Evolutionary conservation across 2,888 invertebrate genomes (phyloP), one percentile per base, ranked within the genome.

Genomic region (Spodoptera exigua): DNA sequence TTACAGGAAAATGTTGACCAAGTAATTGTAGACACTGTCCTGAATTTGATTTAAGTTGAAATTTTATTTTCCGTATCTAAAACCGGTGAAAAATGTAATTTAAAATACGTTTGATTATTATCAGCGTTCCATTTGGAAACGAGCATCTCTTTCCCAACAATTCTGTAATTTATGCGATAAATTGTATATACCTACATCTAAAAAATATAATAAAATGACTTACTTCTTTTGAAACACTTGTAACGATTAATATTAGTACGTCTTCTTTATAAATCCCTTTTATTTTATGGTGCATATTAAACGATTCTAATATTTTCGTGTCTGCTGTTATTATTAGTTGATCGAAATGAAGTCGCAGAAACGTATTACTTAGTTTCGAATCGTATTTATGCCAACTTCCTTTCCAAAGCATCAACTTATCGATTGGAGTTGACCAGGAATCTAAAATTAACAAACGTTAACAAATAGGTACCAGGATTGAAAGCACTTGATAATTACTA

Each of bases 191-290:
- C 12, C 5, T 13, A 40, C 9, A 9, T 11, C 17, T 9, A 41
- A 41, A 41, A 11, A 41, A 41, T 41, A 2, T 12, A 18, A 18
- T 13, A 0, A 18, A 43, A 60, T 41, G 9, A 76, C 83, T 80
- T 79, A 90, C 92, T 70, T 85, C 84, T 58, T 84, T 78, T 35
- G 62, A 69, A 35, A 59, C 56, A 12, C 64, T 65, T 43, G 69
- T 81, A 16, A 87, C 58, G 10, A 92, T 82, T 40, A 93, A 61
- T 61, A 93, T 87, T 5, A 93, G 61, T 58, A 91, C 70, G 51
- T 92, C 88, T 1, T 83, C 83, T 79, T 90, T 93, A 61, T 81
- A 87, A 72, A 91, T 80, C 2, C 91, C 92, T 82, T 90, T 93
- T 1, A 92, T 78, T 84, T 89, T 91, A 17, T 74, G 67, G 54